Conservation (phyloP, 2,797 vertebrate genomes). For the Podarcis siculus region DNA sequence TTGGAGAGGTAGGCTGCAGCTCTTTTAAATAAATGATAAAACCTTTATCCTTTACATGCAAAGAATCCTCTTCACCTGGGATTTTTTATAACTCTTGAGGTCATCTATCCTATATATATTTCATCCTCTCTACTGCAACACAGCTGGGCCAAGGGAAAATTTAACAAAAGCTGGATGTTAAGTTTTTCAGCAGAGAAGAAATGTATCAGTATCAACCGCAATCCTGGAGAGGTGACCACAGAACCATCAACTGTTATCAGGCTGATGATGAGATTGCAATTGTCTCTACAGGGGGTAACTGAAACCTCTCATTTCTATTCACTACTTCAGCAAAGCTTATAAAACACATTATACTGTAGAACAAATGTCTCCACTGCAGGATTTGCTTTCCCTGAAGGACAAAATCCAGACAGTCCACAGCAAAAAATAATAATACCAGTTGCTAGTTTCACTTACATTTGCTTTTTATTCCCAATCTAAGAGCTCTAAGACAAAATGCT, state of each 20-base stretch:
- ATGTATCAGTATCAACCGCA: slow-evolving; percentile 14
- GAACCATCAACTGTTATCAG: slow-evolving; percentile 2
- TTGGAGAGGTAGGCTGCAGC: not conserved
- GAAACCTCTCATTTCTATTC: slow-evolving; percentile 45
- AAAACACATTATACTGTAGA: slow-evolving; percentile 26
- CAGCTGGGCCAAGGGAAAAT: not conserved
- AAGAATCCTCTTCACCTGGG: not conserved
- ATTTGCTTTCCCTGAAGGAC: slow-evolving; percentile 17
- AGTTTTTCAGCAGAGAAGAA: not conserved
- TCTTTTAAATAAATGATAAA: not conserved
- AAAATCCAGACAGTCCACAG: not conserved
- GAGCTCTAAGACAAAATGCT: not conserved
- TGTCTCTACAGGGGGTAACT: slow-evolving; percentile 4
- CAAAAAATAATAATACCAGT: not conserved
- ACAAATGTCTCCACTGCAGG: not conserved
- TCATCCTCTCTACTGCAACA: not conserved
- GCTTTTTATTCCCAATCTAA: not conserved
- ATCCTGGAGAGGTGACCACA: not conserved
- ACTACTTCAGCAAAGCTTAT: slow-evolving; percentile 33
- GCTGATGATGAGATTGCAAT: slow-evolving; percentile 4
- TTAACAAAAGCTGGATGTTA: slow-evolving; percentile 6
- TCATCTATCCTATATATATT: not conserved
- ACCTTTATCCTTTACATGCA: not conserved
- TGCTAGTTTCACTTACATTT: not conserved
- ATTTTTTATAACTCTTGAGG: not conserved